phyloP scores from a whole-genome alignment of 2,113 vertebrate genomes.

The Carollia perspicillata region DNA sequence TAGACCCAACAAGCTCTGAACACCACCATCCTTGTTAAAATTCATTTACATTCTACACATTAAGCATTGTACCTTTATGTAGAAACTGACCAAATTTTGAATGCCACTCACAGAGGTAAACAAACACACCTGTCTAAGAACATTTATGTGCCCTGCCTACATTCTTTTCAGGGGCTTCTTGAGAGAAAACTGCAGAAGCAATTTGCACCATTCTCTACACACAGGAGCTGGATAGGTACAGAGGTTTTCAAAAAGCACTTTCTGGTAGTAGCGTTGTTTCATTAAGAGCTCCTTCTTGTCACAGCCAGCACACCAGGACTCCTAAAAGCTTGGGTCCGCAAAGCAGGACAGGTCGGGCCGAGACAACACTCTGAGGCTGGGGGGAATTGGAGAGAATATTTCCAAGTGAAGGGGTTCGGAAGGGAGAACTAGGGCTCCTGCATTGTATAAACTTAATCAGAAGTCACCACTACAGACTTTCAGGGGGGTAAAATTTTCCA shows the following conservation, averaged over 20 bases:
- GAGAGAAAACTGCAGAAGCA: not conserved
- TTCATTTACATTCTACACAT: not conserved
- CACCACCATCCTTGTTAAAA: not conserved
- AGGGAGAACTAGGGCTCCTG: not conserved
- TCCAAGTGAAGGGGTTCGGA: not conserved
- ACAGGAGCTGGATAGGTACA: not conserved
- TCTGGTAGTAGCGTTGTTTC: not conserved
- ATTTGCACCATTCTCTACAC: not conserved
- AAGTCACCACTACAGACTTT: not conserved
- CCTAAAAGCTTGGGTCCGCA: not conserved
- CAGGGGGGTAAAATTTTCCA: not conserved
- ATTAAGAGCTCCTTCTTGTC: not conserved
- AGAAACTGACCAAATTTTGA: not conserved
- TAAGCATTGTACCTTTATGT: not conserved
- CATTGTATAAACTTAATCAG: not conserved
- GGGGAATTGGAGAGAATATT: not conserved
- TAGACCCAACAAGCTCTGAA: not conserved
- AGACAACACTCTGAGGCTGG: not conserved
- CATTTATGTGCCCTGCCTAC: not conserved
- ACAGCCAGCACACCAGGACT: not conserved
- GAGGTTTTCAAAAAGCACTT: not conserved
- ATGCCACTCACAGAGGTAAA: not conserved
- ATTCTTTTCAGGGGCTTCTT: constrained; percentile 10
- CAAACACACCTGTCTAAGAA: not conserved
- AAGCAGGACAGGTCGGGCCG: not conserved